phyloP scores from a whole-genome alignment of 2,113 vertebrate species.

The Sisor rabdophorus region DNA sequence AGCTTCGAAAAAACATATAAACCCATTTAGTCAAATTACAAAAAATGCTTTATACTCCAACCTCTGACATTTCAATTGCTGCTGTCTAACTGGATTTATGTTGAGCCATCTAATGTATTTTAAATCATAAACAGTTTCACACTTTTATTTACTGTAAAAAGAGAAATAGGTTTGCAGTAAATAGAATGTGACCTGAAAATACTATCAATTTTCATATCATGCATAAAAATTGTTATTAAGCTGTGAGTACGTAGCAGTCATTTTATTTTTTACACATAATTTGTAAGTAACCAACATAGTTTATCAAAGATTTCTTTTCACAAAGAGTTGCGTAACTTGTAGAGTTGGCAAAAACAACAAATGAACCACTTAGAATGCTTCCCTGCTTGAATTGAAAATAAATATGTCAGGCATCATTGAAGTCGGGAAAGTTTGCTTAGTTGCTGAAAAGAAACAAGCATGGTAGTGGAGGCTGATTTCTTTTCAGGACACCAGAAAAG shows the following conservation, averaged over 20 bases:
- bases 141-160: not conserved
- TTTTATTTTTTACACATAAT: slow-evolving; percentile 14
- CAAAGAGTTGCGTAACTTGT: slow-evolving; percentile 1
- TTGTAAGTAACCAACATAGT: not conserved
- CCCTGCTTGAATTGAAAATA: slow-evolving; percentile 52
- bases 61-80: slow-evolving; percentile 46
- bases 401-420: slow-evolving; percentile 40
- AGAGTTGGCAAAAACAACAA: slow-evolving; percentile 59
- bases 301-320: not conserved
- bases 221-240: not conserved
- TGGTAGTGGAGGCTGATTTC: not conserved
- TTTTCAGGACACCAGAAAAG: not conserved
- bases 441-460: slow-evolving; percentile 22
- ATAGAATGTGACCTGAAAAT: not conserved
- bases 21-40: slow-evolving; percentile 32
- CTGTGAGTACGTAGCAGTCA: slow-evolving; percentile 33
- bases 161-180: not conserved
- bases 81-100: slow-evolving; percentile 23
- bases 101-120: slow-evolving; percentile 49
- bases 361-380: slow-evolving; percentile 46
- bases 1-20: slow-evolving; percentile 51
- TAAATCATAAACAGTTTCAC: not conserved
- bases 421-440: slow-evolving; percentile 24
- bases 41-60: slow-evolving; percentile 38
- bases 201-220: not conserved